These are phyloP conservation scores for Malthinus seriepunctatus DNA, from an alignment of 2,888 invertebrate species.

Conservation along the genomic window DNA sequence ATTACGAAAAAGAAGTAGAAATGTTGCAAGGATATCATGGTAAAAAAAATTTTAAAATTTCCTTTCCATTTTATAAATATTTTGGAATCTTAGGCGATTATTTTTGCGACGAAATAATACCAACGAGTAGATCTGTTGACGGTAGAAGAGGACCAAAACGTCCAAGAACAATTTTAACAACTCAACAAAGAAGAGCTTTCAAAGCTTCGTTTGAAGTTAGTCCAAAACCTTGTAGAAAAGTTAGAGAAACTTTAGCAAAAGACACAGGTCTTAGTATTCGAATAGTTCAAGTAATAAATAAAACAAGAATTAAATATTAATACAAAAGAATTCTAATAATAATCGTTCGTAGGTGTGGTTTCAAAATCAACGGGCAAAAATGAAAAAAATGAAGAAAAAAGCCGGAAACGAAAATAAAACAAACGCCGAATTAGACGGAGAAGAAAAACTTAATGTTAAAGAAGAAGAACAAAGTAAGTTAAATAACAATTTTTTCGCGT, in stretches of 20 bases:
- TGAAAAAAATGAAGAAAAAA: constrained; percentile 70
- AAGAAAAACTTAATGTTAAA: constrained; percentile 60
- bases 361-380: constrained; percentile 68
- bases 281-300: constrained; percentile 72
- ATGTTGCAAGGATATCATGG: constrained; percentile 67
- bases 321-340: not conserved
- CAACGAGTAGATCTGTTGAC: constrained; percentile 61
- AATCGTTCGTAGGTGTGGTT: constrained; percentile 61
- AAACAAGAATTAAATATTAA: constrained; percentile 14
- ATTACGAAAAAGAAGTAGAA: constrained; percentile 80
- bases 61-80: not conserved
- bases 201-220: constrained; percentile 85
- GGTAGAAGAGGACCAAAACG: constrained; percentile 77
- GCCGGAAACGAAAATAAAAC: constrained; percentile 61
- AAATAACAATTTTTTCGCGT: not conserved
- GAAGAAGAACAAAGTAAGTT: constrained; percentile 63
- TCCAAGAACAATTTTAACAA: constrained; percentile 82
- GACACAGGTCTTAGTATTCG: constrained; percentile 83
- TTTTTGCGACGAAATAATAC: constrained; percentile 63
- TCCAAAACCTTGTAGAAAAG: constrained; percentile 82
- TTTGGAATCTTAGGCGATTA: constrained; percentile 51
- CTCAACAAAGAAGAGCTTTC: constrained; percentile 80
- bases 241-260: constrained; percentile 78
- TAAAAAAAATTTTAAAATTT: constrained; percentile 33
- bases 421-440: constrained; percentile 55